Evolutionary conservation across 2,113 vertebrate genomes (phyloP).

Genomic region (Delphinapterus leucas): DNA sequence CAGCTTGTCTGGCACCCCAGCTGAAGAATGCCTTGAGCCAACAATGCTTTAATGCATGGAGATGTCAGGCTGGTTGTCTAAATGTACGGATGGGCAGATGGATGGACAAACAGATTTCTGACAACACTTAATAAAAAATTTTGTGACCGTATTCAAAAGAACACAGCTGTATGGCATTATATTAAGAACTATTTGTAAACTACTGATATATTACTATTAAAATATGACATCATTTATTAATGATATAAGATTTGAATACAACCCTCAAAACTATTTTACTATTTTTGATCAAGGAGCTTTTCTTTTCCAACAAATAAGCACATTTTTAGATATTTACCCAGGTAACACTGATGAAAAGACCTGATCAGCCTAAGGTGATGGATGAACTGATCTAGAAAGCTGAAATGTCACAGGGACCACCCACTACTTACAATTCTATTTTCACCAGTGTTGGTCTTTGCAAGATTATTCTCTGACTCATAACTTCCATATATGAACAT

Average conservation of each 20-base stretch:
- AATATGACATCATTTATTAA: not conserved
- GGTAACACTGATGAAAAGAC: not conserved
- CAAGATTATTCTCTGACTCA: too few relatives aligned
- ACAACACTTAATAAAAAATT: not conserved
- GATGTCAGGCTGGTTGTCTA: not conserved
- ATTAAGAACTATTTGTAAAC: not conserved
- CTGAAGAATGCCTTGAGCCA: not conserved
- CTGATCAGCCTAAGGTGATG: not conserved
- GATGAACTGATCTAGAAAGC: not conserved
- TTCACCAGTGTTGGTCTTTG: not conserved
- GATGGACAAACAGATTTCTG: not conserved
- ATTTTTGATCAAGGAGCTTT: not conserved
- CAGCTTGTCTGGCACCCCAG: not conserved
- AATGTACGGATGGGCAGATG: not conserved
- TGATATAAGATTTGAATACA: not conserved
- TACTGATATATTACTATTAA: not conserved
- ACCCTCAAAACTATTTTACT: not conserved
- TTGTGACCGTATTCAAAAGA: not conserved
- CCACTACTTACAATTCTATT: not conserved
- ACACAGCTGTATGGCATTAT: not conserved
- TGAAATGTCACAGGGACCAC: not conserved
- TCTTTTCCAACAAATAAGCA: not conserved
- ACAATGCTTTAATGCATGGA: not conserved
- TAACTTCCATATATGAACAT: not conserved
- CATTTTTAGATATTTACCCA: not conserved